Evolutionary conservation across 2,797 vertebrate genomes (phyloP), one percentile per base, ranked within the genome.

Genomic region (Cuniculus paca): DNA sequence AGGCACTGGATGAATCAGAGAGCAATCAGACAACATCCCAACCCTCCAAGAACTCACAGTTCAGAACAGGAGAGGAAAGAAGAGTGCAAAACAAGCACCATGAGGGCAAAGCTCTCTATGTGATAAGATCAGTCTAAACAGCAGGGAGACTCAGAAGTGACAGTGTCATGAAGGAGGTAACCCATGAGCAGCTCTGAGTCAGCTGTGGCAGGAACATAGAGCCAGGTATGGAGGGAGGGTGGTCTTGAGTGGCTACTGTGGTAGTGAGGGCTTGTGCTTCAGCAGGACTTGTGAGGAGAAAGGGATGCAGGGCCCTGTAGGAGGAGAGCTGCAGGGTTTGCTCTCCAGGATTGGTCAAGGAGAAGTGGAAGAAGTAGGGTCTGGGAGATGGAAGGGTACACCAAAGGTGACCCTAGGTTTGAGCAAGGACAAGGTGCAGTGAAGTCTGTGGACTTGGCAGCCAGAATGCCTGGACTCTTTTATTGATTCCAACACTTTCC

Each of bases 221-320:
- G 26, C n/a, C 39, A 16, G 80, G 0, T 7, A 19, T 1, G 2
- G 5, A n/a, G 12, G 78, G 50, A 31, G n/a, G n/a, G 52, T 4
- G 45, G 31, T 39, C 9, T n/a, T 26, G 31, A 54, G 16, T 20
- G 31, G 39, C 9, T 17, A 26, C 28, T 13, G 3, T 0, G 0
- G n/a, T 19, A 31, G 54, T 0, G 19, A 39, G 48, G 31, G 42
- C 89, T 56, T 75, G 31, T 4, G 28, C 34, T 72, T 0, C 1
- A 77, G 20, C 19, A 50, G 72, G n/a, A 31, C 36, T 7, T 0
- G 20, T 17, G 28, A n/a, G 48, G 56, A 75, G 13, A 45, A 50
- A 65, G 11, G 7, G 34, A 42, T 2, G 34, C 4, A n/a, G 48
- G 28, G n/a, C 20, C 5, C 5, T n/a, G 85, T 36, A 14, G 54